Evolutionary conservation across 2,888 invertebrate species (phyloP), one percentile per base, ranked within the genome.

Genomic region (Andrena chrysosceles): DNA sequence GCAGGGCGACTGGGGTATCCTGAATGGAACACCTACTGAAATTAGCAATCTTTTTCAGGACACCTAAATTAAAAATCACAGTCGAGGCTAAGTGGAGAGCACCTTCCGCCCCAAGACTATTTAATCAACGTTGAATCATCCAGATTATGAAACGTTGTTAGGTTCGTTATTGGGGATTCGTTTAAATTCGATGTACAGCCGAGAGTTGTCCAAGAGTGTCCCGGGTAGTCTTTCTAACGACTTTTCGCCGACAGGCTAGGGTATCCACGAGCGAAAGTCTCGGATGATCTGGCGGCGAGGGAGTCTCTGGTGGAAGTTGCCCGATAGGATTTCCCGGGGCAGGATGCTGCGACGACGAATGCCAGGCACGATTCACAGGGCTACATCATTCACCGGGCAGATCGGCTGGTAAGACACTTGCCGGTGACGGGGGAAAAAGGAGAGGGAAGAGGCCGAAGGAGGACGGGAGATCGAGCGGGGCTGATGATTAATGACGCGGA

Each of bases 341-440:
- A 67, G 66, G 60, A 73, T 60, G 64, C 49, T 59, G 60, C 63
- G 70, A 68, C 71, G 85, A 84, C 74, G 85, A 89, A 89, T 89
- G 85, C 88, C 52, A 66, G 56, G 88, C 90, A 89, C 88, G 89
- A 89, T 85, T 75, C 67, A 64, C 63, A 56, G 64, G 75, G 82
- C 83, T 80, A 81, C 87, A 86, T 89, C 87, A 83, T 89, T 88
- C 87, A 87, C 85, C 80, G 67, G 56, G 63, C 62, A 77, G 85
- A 87, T 89, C 87, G 83, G 64, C 80, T 81, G 75, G 78, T 81
- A 78, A 85, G 84, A 84, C 85, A 81, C 80, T 84, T 84, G 72
- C n/a, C 54, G 49, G 62, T 64, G 68, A 26, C 64, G 63, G 56
- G 54, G 16, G 48, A 23, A 16, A 26, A 29, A 16, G 31, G 56